These are phyloP conservation scores for Notocelia uddmanniana DNA, from an alignment of 2,888 invertebrate species.

Conservation along the genomic window DNA sequence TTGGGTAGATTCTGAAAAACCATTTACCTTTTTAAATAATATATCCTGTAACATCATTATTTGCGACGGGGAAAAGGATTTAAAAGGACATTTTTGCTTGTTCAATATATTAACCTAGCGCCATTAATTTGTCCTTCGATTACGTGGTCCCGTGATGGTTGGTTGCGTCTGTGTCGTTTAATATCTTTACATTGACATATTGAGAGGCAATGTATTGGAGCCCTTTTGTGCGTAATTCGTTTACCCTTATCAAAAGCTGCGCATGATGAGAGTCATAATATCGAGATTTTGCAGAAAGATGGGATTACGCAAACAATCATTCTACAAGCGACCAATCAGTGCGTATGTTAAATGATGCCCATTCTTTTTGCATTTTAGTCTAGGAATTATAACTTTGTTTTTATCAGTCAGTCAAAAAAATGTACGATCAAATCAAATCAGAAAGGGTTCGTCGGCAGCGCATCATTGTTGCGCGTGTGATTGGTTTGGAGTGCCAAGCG, in stretches of 20 bases:
- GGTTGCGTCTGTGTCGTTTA: slow-evolving; percentile 30
- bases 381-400: too few species aligned
- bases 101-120: slow-evolving; percentile 10
- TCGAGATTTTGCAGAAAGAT: slow-evolving; percentile 54
- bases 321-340: slow-evolving; percentile 5
- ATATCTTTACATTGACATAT: slow-evolving; percentile 45
- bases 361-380: background rate
- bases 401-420: background rate
- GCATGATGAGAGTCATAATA: slow-evolving; percentile 58
- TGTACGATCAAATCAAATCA: too few species aligned
- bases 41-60: slow-evolving; percentile 7
- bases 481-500: too few species aligned
- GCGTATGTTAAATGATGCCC: background rate
- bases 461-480: too few species aligned
- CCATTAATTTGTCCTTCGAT: slow-evolving; percentile 34
- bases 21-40: background rate
- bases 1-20: background rate
- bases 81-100: background rate
- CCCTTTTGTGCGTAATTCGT: slow-evolving; percentile 61
- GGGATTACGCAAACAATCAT: slow-evolving; percentile 42
- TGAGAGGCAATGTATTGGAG: slow-evolving; percentile 56
- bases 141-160: slow-evolving; percentile 30
- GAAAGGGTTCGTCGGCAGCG: too few species aligned
- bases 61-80: slow-evolving; percentile 6
- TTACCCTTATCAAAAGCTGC: slow-evolving; percentile 62